A percentile compares a stretch with the other conserved stretches of the same genome.
Conservation (phyloP, 2,888 invertebrate genomes). For the Boloria selene region DNA sequence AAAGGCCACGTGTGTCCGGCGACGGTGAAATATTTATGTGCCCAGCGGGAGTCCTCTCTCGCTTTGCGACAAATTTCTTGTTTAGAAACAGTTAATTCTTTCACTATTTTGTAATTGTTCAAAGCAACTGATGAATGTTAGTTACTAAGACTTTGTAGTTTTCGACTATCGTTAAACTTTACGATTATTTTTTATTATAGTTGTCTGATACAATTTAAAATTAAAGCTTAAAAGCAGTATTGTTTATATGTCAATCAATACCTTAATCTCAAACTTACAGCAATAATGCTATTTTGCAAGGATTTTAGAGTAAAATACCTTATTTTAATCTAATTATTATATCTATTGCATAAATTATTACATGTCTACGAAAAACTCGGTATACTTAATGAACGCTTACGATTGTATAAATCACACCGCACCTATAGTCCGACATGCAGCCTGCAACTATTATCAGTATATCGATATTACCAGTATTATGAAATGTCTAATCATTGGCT, state of each 20-base stretch:
- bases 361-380: not conserved
- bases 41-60: slow-evolving; percentile 32
- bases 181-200: no score
- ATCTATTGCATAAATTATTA: slow-evolving; percentile 15
- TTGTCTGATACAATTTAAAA: no score
- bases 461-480: slow-evolving; percentile 22
- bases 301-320: not conserved
- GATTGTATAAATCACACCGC: slow-evolving; percentile 22
- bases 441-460: slow-evolving; percentile 22
- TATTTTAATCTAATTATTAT: slow-evolving; percentile 16
- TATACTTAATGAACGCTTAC: slow-evolving; percentile 13
- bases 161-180: no score
- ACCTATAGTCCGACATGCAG: not conserved
- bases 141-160: no score
- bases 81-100: not conserved
- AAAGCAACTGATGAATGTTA: not conserved
- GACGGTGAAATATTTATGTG: slow-evolving; percentile 28
- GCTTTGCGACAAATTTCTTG: slow-evolving; percentile 12
- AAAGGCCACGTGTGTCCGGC: slow-evolving; percentile 29
- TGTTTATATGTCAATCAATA: not conserved
- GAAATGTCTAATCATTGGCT: slow-evolving; percentile 27
- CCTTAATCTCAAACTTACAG: not conserved
- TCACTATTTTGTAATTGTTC: not conserved
- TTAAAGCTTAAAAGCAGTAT: no score
- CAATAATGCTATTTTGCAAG: not conserved